Base-by-base conservation (phyloP, 2,888 invertebrate species). In the Azorinus chamasolen region DNA sequence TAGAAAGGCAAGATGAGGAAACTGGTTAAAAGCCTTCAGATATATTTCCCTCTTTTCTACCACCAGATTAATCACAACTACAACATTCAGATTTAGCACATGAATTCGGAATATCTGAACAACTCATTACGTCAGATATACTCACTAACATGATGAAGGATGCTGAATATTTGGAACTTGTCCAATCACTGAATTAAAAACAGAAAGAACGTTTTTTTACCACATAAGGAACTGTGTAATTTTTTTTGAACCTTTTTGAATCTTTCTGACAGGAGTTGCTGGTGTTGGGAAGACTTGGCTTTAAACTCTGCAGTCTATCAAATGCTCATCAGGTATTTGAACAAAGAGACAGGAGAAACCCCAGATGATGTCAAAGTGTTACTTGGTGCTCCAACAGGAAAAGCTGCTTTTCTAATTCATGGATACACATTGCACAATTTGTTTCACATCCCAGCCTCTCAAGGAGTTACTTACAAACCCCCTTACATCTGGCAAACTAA, bases 321-420 rank as follows among this genome's bases (percentile, higher is more conserved):
- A 37, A 62, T 45, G 16, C 27, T 63, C 1, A 27, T 39, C 0
- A 22, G 57, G 39, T 46, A 14, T 24, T 45, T 46, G 18, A 59
- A 59, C 48, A 46, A 46, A 27, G 24, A 24, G 12, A 8, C 32
- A 32, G 32, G 32, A 10, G 51, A 37, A 18, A 54, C 71, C 45
- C 70, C 63, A 22, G 63, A 62, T 54, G 22, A 54, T 22, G 12
- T 14, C 16, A 79, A 64, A 48, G 65, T 80, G 0, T 41, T 75
- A 8, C 41, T 80, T 12, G 51, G 14, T 20, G 77, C 77, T 10
- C 74, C 78, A 32, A 78, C 78, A 43, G 81, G 81, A 24, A 81
- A 70, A 66, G 77, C 80, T n/a, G 80, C 80, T 12, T 68, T 51
- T 25, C 25, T 53, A 12, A 70, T 80, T 22, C 50, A 55, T 20